Evolutionary conservation across 2,888 invertebrate genomes (phyloP), one percentile per base, ranked within the genome.

Genomic region (Scelioninae gen. 2): DNA sequence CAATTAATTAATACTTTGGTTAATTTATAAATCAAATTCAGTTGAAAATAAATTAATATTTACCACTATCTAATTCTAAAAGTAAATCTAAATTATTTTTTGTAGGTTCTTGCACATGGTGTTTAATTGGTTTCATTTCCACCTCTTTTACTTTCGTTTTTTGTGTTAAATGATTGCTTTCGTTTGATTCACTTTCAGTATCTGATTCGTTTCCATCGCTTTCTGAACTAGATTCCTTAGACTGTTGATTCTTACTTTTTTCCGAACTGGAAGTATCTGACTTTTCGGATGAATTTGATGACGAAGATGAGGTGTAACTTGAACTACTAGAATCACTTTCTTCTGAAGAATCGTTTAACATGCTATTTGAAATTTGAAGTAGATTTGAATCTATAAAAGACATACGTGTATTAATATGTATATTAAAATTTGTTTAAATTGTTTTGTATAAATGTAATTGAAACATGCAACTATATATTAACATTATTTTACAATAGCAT

Each of bases 1-100:
- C 25, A 25, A 25, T 25, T 25, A 25, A 25, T 25, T 25, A 25
- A 25, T 35, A 92, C 89, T 78, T 96, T 90, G 0, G 93, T 90
- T 87, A 93, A 96, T 75, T 93, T 89, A 70, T 89, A 91, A 15
- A 87, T 84, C 2, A 91, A 88, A 65, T 89, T 87, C 55, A 94
- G 86, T 0, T 94, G n/a, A n/a, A n/a, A n/a, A n/a, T 37, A 18
- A 22, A 39, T 7, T 18, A 19, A 48, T 53, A 81, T 82, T 91
- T 91, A 88, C 90, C 87, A 79, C 90, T 90, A 83, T 94, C 94
- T 76, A 97, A 87, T 83, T 96, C 96, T 35, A 97, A 85, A 7
- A 97, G 87, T 11, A 96, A 87, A 86, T 96, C 96, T 75, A 95
- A 86, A 86, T 95, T 95, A 3, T 92, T 89, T 80, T 89, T 90